Evolutionary conservation across 2,797 vertebrate genomes (phyloP).

Genomic region (Cynopterus sphinx): DNA sequence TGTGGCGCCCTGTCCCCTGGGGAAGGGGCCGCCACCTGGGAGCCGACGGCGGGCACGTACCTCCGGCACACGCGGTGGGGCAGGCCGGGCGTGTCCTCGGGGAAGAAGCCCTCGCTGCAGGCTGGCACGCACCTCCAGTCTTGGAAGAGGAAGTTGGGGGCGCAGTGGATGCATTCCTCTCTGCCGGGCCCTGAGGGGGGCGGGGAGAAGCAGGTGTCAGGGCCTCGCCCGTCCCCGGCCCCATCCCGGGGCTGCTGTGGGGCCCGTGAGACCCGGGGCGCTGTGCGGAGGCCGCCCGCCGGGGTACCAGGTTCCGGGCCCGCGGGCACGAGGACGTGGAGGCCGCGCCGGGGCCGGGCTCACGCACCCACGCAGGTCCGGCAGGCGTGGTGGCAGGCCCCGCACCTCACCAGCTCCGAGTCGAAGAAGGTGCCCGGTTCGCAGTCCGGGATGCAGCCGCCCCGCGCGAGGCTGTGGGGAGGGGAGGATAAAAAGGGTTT

Average conservation of each 20-base stretch:
- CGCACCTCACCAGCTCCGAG: constrained; percentile 88
- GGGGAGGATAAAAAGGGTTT: constrained; percentile 26
- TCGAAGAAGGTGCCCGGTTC: constrained; percentile 90
- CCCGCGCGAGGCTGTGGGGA: constrained; percentile 87
- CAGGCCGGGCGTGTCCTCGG: constrained; percentile 85
- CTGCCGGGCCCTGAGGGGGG: constrained; percentile 84
- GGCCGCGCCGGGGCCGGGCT: accelerated
- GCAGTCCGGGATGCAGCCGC: constrained; percentile 92
- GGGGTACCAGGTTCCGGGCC: background rate
- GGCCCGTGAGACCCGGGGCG: background rate
- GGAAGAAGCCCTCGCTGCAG: constrained; percentile 90
- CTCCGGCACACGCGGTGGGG: constrained; percentile 91
- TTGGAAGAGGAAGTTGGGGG: constrained; percentile 84
- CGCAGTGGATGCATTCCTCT: constrained; percentile 91
- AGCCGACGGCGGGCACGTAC: constrained; percentile 77
- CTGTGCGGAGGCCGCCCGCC: background rate
- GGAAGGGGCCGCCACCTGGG: background rate
- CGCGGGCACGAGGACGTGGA: background rate
- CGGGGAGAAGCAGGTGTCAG: constrained; percentile 13
- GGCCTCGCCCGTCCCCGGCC: accelerated
- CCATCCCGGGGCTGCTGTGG: accelerated
- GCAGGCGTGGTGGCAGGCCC: constrained; percentile 88
- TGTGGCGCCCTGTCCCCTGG: accelerated
- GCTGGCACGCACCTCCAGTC: constrained; percentile 90
- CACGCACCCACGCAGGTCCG: constrained; percentile 91